These are phyloP conservation scores for Cottoperca gobio DNA, from an alignment of 2,797 vertebrate species.

Conservation along the genomic window DNA sequence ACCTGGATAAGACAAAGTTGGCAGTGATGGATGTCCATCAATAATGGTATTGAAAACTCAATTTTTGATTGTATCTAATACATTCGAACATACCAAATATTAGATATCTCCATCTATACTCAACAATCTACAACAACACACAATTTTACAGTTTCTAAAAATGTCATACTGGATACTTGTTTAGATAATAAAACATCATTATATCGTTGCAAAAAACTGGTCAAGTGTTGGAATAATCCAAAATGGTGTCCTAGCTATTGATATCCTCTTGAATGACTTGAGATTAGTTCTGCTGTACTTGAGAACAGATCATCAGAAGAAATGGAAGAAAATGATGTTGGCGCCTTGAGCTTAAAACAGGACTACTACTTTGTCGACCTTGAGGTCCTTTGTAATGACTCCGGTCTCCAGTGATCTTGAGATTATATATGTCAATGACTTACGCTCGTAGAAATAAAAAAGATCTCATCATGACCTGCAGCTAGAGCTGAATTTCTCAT, in stretches of 20 bases:
- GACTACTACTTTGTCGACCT: constrained; percentile 35
- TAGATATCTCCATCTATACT: not conserved
- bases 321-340: constrained; percentile 11
- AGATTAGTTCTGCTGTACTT: not conserved
- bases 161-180: not conserved
- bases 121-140: not conserved
- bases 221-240: not conserved
- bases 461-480: constrained; percentile 60
- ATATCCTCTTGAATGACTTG: not conserved
- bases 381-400: constrained; percentile 49
- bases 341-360: constrained; percentile 13
- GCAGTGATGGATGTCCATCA: not conserved
- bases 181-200: not conserved
- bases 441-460: constrained; percentile 44
- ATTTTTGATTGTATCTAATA: not conserved
- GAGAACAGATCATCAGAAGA: constrained; percentile 17
- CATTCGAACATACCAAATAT: not conserved
- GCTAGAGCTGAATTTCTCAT: constrained; percentile 65
- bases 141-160: not conserved
- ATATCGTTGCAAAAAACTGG: not conserved
- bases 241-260: not conserved
- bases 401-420: constrained; percentile 48
- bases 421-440: constrained; percentile 59
- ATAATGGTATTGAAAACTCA: not conserved
- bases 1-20: not conserved